Conservation (phyloP, 2,797 vertebrate species). For the Premnoplex brunnescens region DNA sequence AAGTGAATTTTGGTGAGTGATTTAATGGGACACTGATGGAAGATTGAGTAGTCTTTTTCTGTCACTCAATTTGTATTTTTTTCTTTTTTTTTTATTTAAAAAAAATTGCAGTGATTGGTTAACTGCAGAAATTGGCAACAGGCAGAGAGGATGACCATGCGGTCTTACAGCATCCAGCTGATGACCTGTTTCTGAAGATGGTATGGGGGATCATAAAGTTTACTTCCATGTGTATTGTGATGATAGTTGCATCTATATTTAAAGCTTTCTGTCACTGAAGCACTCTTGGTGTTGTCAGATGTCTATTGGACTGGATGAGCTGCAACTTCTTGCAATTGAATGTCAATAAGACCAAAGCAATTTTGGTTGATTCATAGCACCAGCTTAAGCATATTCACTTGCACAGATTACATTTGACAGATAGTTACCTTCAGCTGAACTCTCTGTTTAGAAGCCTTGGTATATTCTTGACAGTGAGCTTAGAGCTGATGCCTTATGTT, state of each 20-base stretch:
- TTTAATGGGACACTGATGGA: background rate
- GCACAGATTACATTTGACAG: conserved; percentile 82
- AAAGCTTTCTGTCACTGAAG: conserved; percentile 77
- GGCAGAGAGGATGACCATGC: background rate
- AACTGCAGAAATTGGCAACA: conserved; percentile 24
- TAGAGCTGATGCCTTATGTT: conserved; percentile 82
- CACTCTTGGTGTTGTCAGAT: conserved; percentile 77
- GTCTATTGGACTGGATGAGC: conserved; percentile 78
- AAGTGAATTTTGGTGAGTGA: background rate
- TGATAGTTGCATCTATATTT: conserved; percentile 80
- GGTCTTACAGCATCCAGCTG: conserved; percentile 37
- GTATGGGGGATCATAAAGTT: conserved; percentile 68
- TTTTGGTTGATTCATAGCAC: conserved; percentile 81
- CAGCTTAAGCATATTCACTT: conserved; percentile 81
- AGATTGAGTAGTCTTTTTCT: conserved; percentile 32
- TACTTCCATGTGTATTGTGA: conserved; percentile 66
- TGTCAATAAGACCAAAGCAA: conserved; percentile 84
- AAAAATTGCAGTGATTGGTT: conserved; percentile 56
- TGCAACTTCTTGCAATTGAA: conserved; percentile 78
- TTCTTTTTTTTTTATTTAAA: background rate
- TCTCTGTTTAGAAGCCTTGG: conserved; percentile 78
- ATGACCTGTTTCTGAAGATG: conserved; percentile 61
- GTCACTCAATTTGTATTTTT: conserved; percentile 36
- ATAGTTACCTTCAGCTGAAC: conserved; percentile 84
- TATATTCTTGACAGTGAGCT: conserved; percentile 79